Base-by-base conservation (phyloP, 2,797 vertebrate genomes). In the Peromyscus nudipes region DNA sequence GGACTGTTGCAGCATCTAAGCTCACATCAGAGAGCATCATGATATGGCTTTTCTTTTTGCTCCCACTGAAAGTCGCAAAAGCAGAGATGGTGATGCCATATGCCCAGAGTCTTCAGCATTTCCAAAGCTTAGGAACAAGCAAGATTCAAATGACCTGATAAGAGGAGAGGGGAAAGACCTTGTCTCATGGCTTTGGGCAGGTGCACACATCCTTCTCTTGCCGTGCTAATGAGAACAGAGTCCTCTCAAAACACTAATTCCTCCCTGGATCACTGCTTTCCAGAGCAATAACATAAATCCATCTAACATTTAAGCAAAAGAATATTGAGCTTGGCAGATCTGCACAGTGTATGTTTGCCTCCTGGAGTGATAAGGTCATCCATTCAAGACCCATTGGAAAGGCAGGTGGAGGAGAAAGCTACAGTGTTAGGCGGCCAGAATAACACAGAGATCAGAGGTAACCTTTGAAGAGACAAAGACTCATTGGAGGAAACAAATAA, bases 291-390 rank as follows among this genome's bases (percentile, higher is more conserved):
- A 98, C 80, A 80, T 40, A 98, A 98, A 98, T 98, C 98, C 98
- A 97, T 94, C 97, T 98, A 98, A 98, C 98, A 98, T 98, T 98
- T 98, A 98, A 98, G 98, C 88, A 97, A 98, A 98, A 96, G 96
- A 90, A 97, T 98, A 98, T 96, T 98, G 95, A 96, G 89, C 96
- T 97, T 98, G 98, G 98, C 98, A 98, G 97, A 98, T 97, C 97
- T 95, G 97, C 95, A 97, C 73, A 0, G 37, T 97, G 96, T 85
- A 0, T 97, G 93, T 98, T 98, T 98, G 97, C 93, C 97, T 98
- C 97, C 95, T 92, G 57, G 95, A 94, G 90, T 98, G 98, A 98
- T 97, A 98, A 98, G 98, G 98, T 98, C 98, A 98, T 93, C 87
- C 71, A 31, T 90, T 97, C 89, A 97, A 97, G 97, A 97, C 67